Evolutionary conservation across 2,888 invertebrate genomes (phyloP), one percentile per base, ranked within the genome.

Genomic region (Apamea epomidion): DNA sequence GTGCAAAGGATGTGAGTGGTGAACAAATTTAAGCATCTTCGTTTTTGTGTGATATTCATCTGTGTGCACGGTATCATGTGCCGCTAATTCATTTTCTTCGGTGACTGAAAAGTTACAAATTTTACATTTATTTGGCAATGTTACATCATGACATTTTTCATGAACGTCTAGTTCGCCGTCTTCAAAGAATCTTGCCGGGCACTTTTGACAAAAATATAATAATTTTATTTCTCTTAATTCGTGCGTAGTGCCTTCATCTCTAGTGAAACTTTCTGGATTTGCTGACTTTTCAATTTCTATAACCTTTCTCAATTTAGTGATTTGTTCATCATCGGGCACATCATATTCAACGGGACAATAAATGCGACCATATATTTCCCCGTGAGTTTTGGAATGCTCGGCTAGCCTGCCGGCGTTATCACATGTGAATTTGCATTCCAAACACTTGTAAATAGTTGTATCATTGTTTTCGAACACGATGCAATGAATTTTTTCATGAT

Each of bases 401-500:
- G 98, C 97, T 88, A 98, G 95, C 71, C 98, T 97, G 16, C 97
- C 98, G 18, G 98, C 98, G 89, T 98, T 98, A 80, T 98, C 98
- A 92, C 98, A 98, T 42, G 98, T 97, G 91, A 98, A 99, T 94
- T 98, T 98, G 93, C 99, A 99, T 91, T 98, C 98, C 29, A 98
- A 97, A 93, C 99, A 99, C 88, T 98, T 98, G 88, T 97, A 97
- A 76, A 97, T 92, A 54, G 97, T 97, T 74, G 95, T 92, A 75
- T 98, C 97, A 90, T 93, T 95, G 75, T 97, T 96, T 87, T 97
- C 97, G 88, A 96, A 95, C 70, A 93, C 90, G 60, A 95, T 92
- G 76, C 94, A 97, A 93, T 99, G 99, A 97, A 98, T 98, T 92
- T 98, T 98, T 93, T 99, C 99, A 94, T 99, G 99, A 90, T 98